Percentiles rank a stretch among this genome's conserved stretches.
Conservation (phyloP, 2,113 vertebrate species). For the Gymnarchus niloticus region DNA sequence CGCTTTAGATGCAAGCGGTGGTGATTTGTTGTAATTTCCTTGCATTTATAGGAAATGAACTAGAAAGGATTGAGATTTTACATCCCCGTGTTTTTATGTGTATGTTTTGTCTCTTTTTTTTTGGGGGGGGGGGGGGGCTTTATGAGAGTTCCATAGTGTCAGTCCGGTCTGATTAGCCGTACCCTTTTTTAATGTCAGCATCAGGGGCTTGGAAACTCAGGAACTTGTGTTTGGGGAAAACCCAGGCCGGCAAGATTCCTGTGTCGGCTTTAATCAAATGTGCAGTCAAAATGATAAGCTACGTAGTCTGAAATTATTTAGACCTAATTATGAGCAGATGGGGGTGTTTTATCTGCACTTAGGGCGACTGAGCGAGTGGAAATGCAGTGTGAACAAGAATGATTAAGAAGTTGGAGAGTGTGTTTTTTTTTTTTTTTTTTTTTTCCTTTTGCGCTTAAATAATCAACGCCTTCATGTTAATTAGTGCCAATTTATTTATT, state of each 20-base stretch:
- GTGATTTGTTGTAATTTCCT: constrained; percentile 88
- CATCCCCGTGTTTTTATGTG: constrained; percentile 28
- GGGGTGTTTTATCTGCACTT: constrained; percentile 99
- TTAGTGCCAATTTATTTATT: constrained; percentile 99
- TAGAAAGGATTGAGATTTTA: constrained; percentile 55
- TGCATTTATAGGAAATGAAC: constrained; percentile 80
- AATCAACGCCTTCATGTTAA: constrained; percentile 91
- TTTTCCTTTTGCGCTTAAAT: constrained; percentile 69
- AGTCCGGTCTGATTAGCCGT: constrained; percentile 11
- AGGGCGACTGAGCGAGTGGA: constrained; percentile 95
- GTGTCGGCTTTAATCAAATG: constrained; percentile 92
- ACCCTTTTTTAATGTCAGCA: not conserved
- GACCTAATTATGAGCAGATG: constrained; percentile 99
- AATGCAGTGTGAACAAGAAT: constrained; percentile 98
- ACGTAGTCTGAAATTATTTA: constrained; percentile 96
- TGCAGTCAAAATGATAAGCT: constrained; percentile 97
- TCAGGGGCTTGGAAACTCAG: constrained; percentile 29
- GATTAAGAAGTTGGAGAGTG: constrained; percentile 99
- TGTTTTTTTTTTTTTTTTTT: constrained; percentile 53
- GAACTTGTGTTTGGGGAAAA: constrained; percentile 34
- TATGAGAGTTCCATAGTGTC: constrained; percentile 1
- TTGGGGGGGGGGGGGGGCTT: not conserved
- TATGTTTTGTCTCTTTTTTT: not conserved
- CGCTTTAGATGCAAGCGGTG: constrained; percentile 77
- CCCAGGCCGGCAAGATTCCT: constrained; percentile 58